These are phyloP conservation scores for Hyphantria cunea DNA, from an alignment of 1,140 invertebrate species.

Conservation along the genomic window DNA sequence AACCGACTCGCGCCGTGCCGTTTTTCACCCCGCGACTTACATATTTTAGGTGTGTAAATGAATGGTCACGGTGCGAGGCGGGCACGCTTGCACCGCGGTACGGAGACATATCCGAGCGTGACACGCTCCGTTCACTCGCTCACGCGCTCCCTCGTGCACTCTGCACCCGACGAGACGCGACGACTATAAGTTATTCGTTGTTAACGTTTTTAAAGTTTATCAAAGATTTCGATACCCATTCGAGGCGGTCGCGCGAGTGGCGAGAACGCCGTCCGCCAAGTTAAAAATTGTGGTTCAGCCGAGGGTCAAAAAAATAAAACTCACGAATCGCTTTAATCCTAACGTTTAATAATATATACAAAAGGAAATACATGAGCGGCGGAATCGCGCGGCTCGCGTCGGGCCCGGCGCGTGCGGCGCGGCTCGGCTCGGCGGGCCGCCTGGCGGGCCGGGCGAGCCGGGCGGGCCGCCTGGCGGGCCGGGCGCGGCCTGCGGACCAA, in stretches of 20 bases:
- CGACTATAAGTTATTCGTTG: constrained; percentile 42
- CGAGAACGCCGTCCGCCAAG: too few relatives aligned
- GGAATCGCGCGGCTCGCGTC: constrained; percentile 18
- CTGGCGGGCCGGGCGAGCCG: background rate
- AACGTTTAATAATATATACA: constrained; percentile 47
- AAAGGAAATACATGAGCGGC: constrained; percentile 37
- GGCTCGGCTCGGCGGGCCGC: constrained; percentile 25
- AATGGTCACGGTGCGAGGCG: too few relatives aligned
- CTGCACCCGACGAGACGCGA: constrained; percentile 17
- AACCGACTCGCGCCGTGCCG: background rate
- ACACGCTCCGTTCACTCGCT: too few relatives aligned
- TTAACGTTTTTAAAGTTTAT: constrained; percentile 54
- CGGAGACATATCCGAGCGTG: too few relatives aligned
- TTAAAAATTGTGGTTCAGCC: too few relatives aligned
- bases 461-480: too few relatives aligned
- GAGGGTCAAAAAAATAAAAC: constrained; percentile 24
- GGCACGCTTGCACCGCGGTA: too few relatives aligned
- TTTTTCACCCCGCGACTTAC: too few relatives aligned
- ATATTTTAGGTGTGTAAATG: too few relatives aligned
- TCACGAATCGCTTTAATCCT: constrained; percentile 27
- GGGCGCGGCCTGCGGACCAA: too few relatives aligned
- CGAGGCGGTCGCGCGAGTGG: background rate
- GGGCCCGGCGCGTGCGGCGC: constrained; percentile 23
- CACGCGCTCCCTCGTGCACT: too few relatives aligned
- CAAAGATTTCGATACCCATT: constrained; percentile 22